These are phyloP conservation scores for Vultur gryphus DNA, from an alignment of 2,797 vertebrate species.

Conservation along the genomic window DNA sequence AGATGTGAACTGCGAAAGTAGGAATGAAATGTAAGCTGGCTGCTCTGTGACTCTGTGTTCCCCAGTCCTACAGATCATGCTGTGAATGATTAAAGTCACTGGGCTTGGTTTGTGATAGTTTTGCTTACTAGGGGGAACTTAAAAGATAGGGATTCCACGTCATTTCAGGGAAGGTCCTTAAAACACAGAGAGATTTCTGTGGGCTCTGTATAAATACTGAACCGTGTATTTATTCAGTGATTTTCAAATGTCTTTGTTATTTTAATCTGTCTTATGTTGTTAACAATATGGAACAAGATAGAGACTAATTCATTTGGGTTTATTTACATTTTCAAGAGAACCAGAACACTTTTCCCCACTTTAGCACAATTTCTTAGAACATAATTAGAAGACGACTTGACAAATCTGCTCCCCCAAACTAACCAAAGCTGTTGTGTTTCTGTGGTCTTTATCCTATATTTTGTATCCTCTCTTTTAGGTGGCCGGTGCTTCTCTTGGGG, in stretches of 20 bases:
- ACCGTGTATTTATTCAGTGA: not conserved
- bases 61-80: not conserved
- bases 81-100: not conserved
- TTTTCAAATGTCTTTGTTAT: not conserved
- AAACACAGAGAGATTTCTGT: not conserved
- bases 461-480: constrained; percentile 69
- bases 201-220: not conserved
- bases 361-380: not conserved
- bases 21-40: not conserved
- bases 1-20: not conserved
- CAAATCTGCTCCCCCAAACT: not conserved
- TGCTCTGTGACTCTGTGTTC: not conserved
- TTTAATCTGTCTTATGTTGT: not conserved
- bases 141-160: not conserved
- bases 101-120: not conserved
- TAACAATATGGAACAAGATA: not conserved
- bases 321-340: not conserved
- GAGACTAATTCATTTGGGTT: not conserved
- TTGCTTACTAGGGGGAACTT: not conserved
- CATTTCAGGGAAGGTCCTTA: not conserved
- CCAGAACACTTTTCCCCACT: not conserved
- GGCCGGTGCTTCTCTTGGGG: constrained; percentile 87
- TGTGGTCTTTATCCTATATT: not conserved
- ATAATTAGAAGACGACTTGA: not conserved
- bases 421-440: not conserved